Base-by-base conservation (phyloP, 2,113 vertebrate species). In the Bos indicus region DNA sequence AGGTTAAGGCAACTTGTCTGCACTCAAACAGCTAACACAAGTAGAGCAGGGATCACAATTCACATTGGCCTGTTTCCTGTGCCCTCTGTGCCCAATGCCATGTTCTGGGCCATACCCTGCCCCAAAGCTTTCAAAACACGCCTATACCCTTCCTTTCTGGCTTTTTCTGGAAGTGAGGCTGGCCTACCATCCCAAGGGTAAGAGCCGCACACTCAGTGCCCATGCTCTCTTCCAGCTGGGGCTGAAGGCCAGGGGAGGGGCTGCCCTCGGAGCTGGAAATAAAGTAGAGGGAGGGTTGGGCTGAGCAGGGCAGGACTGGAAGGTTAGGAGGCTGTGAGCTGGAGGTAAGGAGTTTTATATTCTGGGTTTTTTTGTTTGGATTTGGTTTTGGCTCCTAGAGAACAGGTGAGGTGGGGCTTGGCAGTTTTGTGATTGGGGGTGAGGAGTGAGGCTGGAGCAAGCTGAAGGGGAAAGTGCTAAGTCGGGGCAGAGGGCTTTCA, bases 341-440 rank as follows among this genome's bases (percentile, higher is more conserved):
- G 60, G 93, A 96, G 98, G 97, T 97, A 97, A 98, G 97, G 28
- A 84, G 2, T 21, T 28, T 92, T 71, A 56, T 26, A 15, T 77
- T 82, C 46, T 10, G 78, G n/a, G 33, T 1, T 82, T 80, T 52
- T 56, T 83, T 40, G 52, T 36, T 26, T 56, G 57, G 30, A 36
- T 82, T 71, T 40, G 40, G 19, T 25, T 56, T 54, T n/a, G 59
- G 43, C 54, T 94, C n/a, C 80, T 81, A 51, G 46, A 90, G 26
- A 84, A 78, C 88, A 88, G 85, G 36, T 91, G 62, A 92, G 48
- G 51, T 48, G 28, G 64, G 43, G 19, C 33, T 91, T 59, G n/a
- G 48, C 5, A 7, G 36, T 54, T 74, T 59, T 64, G 57, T 52
- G 7, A 21, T 5, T 1, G 51, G n/a, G 67, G 95, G 30, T 83